Evolutionary conservation across 2,888 invertebrate genomes (phyloP).

Genomic region (Bhutanitis thaidina): DNA sequence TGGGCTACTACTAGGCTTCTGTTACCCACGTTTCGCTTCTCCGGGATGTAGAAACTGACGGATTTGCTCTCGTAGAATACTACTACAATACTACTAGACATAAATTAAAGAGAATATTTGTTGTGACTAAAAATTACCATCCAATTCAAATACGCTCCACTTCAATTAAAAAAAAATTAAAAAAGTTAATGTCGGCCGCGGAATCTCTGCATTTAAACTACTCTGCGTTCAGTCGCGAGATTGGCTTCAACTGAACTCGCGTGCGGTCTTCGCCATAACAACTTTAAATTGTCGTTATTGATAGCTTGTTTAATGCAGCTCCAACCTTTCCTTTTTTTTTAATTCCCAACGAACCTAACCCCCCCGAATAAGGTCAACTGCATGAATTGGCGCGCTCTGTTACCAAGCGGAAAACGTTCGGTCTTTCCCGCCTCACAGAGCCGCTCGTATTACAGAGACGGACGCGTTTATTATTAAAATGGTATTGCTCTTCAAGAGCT

Average conservation of each 20-base stretch:
- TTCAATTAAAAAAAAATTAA: too few species aligned
- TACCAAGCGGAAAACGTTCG: conserved; percentile 10
- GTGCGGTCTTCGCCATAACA: conserved; percentile 29
- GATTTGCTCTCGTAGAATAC: too few species aligned
- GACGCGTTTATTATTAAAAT: too few species aligned
- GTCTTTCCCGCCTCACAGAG: neutral
- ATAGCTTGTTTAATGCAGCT: conserved; percentile 23
- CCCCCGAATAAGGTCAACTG: conserved; percentile 3
- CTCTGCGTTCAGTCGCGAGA: neutral
- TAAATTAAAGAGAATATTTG: too few species aligned
- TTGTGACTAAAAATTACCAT: too few species aligned
- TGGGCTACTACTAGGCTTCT: too few species aligned
- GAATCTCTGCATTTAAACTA: neutral
- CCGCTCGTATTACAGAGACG: neutral
- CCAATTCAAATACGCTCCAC: too few species aligned
- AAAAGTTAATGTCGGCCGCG: too few species aligned
- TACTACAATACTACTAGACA: too few species aligned
- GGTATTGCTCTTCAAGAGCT: too few species aligned
- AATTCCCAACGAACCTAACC: neutral
- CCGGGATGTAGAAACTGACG: too few species aligned
- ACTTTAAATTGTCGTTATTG: conserved; percentile 30
- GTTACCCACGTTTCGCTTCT: too few species aligned
- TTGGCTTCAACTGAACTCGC: conserved; percentile 25
- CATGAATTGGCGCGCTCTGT: neutral
- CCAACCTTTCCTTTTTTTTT: conserved; percentile 9